Evolutionary conservation across 1,140 invertebrate species (phyloP).

Genomic region (Hylaeus volcanicus): DNA sequence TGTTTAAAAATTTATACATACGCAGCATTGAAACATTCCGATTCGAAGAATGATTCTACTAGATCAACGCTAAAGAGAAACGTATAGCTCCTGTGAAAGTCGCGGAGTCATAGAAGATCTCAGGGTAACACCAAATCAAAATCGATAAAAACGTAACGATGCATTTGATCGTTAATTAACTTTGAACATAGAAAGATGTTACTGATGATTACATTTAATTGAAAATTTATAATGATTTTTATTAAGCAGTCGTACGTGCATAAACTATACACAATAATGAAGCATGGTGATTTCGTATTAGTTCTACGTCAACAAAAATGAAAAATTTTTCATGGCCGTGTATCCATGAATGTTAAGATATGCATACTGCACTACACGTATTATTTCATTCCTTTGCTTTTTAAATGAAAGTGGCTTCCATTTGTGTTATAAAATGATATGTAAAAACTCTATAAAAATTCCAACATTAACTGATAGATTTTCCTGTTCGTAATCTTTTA

Average conservation of each 20-base stretch:
- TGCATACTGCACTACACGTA: not conserved
- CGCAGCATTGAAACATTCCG: constrained; percentile 65
- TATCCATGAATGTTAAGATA: not conserved
- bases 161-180: constrained; percentile 46
- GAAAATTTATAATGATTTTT: constrained; percentile 4
- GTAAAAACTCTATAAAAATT: constrained; percentile 26
- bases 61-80: constrained; percentile 43
- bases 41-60: constrained; percentile 48
- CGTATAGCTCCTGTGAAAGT: constrained; percentile 44
- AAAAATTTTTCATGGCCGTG: not conserved
- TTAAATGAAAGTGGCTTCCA: constrained; percentile 39
- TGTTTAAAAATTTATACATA: constrained; percentile 51
- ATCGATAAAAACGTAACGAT: constrained; percentile 46
- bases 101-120: constrained; percentile 58
- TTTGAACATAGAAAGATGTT: constrained; percentile 35
- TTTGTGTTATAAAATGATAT: constrained; percentile 19
- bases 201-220: not conserved
- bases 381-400: constrained; percentile 38
- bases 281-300: not conserved
- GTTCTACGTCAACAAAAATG: not conserved
- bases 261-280: constrained; percentile 18
- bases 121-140: constrained; percentile 60
- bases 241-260: not conserved
- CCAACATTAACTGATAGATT: not conserved
- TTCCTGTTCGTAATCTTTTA: constrained; percentile 22